phyloP scores from a whole-genome alignment of 2,797 vertebrate genomes.

The Sebastes nivosus region DNA sequence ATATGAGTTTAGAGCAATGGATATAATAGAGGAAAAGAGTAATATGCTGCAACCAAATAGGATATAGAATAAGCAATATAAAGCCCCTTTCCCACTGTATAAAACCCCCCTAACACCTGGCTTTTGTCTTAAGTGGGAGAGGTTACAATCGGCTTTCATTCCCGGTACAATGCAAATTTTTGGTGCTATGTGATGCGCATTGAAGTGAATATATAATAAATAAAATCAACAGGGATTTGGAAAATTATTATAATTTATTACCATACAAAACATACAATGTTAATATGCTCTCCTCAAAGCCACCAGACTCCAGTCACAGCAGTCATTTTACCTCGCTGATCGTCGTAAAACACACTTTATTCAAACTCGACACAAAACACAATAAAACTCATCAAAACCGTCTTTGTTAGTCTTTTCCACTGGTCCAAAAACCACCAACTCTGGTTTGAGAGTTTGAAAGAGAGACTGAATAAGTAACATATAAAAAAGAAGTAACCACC shows the following conservation, averaged over 20 bases:
- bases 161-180: fast-evolving
- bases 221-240: neutral
- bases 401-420: neutral
- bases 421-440: neutral
- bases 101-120: no score
- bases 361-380: no score
- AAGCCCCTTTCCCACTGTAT: neutral
- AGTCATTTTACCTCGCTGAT: no score
- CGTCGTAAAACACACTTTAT: no score
- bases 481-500: neutral
- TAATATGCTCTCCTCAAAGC: neutral
- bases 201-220: neutral
- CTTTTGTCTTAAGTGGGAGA: neutral
- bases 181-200: neutral
- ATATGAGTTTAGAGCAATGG: neutral
- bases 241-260: neutral
- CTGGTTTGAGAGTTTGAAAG: neutral
- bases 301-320: no score
- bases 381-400: no score
- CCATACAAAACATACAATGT: neutral
- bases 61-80: neutral
- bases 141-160: neutral
- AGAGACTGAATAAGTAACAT: neutral
- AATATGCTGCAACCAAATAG: neutral
- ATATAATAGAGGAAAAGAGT: neutral